Evolutionary conservation across 1,140 invertebrate species (phyloP).

Genomic region (Antheraea mylitta): DNA sequence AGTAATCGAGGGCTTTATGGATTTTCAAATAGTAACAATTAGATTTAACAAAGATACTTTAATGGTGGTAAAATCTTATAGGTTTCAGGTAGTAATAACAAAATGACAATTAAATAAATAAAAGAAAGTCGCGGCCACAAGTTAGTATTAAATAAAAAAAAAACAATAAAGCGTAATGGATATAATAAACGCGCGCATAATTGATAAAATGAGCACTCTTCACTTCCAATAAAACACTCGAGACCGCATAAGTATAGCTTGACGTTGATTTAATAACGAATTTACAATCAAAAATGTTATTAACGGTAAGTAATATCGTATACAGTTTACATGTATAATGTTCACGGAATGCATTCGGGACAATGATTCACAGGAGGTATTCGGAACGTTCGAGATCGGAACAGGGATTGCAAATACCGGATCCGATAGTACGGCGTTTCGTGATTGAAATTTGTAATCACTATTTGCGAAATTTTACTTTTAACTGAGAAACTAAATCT

Average conservation of each 20-base stretch:
- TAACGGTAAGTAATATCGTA: slow-evolving; percentile 53
- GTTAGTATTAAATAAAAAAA: background rate
- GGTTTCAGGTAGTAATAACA: too few species aligned
- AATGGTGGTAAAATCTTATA: too few species aligned
- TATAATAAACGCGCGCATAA: slow-evolving; percentile 11
- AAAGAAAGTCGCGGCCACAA: too few species aligned
- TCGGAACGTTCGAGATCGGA: slow-evolving; percentile 22
- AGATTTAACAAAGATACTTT: too few species aligned
- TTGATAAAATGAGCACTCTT: slow-evolving; percentile 32
- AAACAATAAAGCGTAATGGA: slow-evolving; percentile 15
- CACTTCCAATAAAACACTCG: slow-evolving; percentile 29
- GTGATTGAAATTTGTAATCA: slow-evolving; percentile 8
- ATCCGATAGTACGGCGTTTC: slow-evolving; percentile 6
- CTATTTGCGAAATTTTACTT: slow-evolving; percentile 11
- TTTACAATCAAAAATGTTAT: slow-evolving; percentile 45
- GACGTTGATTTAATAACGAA: slow-evolving; percentile 39
- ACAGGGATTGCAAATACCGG: slow-evolving; percentile 36
- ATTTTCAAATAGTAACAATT: too few species aligned
- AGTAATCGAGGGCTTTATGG: too few species aligned
- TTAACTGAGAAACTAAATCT: slow-evolving; percentile 8
- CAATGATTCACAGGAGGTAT: slow-evolving; percentile 48
- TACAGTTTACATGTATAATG: slow-evolving; percentile 22
- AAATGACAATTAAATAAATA: too few species aligned
- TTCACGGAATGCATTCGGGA: slow-evolving; percentile 53
- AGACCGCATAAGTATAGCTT: slow-evolving; percentile 38